Evolutionary conservation across 2,797 vertebrate species (phyloP).

Genomic region (Sparidentex hasta): DNA sequence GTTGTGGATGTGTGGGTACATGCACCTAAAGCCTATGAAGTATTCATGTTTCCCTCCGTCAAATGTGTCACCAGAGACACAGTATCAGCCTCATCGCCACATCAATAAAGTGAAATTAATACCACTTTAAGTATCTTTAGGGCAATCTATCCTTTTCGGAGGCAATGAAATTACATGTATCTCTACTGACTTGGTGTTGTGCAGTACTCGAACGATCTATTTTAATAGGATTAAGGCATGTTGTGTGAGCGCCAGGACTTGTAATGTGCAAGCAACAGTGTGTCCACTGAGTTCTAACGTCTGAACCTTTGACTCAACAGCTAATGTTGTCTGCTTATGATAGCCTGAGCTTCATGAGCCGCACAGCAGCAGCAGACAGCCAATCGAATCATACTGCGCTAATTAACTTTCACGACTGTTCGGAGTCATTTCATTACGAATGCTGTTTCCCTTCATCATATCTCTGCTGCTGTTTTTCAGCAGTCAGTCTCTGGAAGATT

Average conservation of each 20-base stretch:
- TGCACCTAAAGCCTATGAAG: constrained; percentile 68
- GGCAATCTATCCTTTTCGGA: constrained; percentile 79
- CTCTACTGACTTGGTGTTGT: constrained; percentile 77
- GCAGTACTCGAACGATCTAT: constrained; percentile 80
- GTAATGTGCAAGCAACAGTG: constrained; percentile 40
- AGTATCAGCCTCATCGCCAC: constrained; percentile 65
- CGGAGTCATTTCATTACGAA: constrained; percentile 58
- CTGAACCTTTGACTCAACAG: constrained; percentile 46
- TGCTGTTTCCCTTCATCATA: constrained; percentile 56
- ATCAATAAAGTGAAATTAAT: constrained; percentile 82
- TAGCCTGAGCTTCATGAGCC: constrained; percentile 10
- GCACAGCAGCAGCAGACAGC: constrained; percentile 5
- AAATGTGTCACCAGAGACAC: constrained; percentile 75
- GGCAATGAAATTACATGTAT: constrained; percentile 81
- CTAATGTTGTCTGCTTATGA: constrained; percentile 35
- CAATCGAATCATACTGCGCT: constrained; percentile 39
- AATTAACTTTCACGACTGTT: constrained; percentile 65
- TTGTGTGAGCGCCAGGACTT: constrained; percentile 54
- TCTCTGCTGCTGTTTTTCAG: constrained; percentile 45
- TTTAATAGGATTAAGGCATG: constrained; percentile 82
- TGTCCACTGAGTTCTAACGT: constrained; percentile 53
- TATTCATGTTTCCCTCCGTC: constrained; percentile 77
- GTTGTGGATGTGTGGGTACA: constrained; percentile 71
- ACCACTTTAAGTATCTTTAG: constrained; percentile 80
- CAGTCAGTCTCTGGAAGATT: constrained; percentile 62